These are phyloP conservation scores for Cyclura pinguis DNA, from an alignment of 2,797 vertebrate species.

Conservation along the genomic window DNA sequence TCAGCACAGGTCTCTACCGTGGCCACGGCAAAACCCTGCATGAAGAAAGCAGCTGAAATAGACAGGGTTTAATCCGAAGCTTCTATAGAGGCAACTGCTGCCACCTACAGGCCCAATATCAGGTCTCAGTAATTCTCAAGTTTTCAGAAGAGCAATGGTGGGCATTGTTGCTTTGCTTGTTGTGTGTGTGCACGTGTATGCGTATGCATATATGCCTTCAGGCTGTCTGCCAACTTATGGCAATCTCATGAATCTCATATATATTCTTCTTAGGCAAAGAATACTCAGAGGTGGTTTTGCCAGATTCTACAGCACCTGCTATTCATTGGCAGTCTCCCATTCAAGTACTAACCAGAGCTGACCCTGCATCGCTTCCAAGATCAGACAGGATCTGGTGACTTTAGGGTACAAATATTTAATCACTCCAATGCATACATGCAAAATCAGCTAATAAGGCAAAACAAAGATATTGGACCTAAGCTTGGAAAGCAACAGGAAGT, in stretches of 20 bases:
- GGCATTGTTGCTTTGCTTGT: not conserved
- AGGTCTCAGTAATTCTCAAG: not conserved
- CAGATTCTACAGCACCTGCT: too few species aligned
- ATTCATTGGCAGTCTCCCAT: too few species aligned
- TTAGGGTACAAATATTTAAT: too few species aligned
- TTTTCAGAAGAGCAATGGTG: not conserved
- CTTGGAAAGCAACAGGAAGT: not conserved
- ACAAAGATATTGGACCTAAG: not conserved
- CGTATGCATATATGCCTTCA: too few species aligned
- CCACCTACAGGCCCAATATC: constrained; percentile 34
- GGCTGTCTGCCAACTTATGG: too few species aligned
- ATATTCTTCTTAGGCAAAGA: too few species aligned
- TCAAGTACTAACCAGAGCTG: too few species aligned
- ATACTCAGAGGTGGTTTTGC: too few species aligned
- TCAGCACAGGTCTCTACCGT: not conserved
- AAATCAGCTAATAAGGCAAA: not conserved
- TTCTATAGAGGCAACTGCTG: constrained; percentile 32
- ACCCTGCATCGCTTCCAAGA: too few species aligned
- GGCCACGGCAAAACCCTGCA: not conserved
- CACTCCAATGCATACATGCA: not conserved
- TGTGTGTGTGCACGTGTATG: not conserved
- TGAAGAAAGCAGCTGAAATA: constrained; percentile 11
- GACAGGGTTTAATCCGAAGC: not conserved
- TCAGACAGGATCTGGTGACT: too few species aligned
- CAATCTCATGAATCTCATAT: too few species aligned